Base-by-base conservation (phyloP, 2,797 vertebrate species). In the Argya squamiceps region DNA sequence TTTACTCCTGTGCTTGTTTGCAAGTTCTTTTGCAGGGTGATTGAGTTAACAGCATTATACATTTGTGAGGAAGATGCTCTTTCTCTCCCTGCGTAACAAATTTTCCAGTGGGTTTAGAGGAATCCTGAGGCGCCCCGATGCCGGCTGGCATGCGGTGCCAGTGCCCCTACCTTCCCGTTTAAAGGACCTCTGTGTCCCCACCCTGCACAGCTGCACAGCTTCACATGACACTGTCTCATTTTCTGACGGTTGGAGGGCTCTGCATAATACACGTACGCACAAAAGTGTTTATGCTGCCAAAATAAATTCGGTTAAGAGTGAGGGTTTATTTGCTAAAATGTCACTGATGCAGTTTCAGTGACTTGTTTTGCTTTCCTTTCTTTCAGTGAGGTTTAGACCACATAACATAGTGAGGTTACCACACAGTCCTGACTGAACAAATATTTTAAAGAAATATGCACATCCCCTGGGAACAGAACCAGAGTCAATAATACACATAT, bases 291-390 rank as follows among this genome's bases (percentile, higher is more conserved):
- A 87, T 86, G 93, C 92, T 97, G 98, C 97, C 98, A 98, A 98
- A 98, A 97, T 97, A 97, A 98, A 98, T 97, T 97, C 89, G 83
- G 95, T 89, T 94, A 96, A 97, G 96, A 97, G 96, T 64, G 96
- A 96, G 95, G 94, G 96, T 96, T 98, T 98, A 97, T 98, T 98
- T 98, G 97, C 96, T 97, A 89, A 96, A 98, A 97, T 97, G 96
- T 97, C 95, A 97, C 91, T 91, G 95, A 97, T 98, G 93, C 96
- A 52, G 41, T 97, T 97, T 97, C 87, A 96, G 84, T 77, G 83
- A 94, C 96, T 97, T 93, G 89, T 82, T 97, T 96, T 96, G 88
- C 79, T 96, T 98, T 96, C 81, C 96, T 97, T 96, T 96, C 79
- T 96, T 96, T 92, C 94, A 65, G 53, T 91, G 95, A 96, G 77